Evolutionary conservation across 2,113 vertebrate species (phyloP).

Genomic region (Thomomys bottae): DNA sequence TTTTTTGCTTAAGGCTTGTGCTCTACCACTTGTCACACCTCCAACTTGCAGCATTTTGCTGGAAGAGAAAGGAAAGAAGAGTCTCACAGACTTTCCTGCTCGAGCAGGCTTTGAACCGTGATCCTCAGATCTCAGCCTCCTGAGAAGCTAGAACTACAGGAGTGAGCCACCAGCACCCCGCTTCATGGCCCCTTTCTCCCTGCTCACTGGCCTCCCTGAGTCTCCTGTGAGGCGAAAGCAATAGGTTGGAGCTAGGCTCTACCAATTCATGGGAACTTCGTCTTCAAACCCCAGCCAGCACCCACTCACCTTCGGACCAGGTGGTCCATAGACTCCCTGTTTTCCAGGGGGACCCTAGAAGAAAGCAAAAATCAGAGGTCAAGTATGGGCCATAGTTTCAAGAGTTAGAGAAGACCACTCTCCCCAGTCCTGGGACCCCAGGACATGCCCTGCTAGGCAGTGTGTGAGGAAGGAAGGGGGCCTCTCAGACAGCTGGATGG

Average conservation of each 20-base stretch:
- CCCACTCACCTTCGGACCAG: constrained; percentile 92
- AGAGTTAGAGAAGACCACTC: background rate
- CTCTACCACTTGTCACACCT: no score
- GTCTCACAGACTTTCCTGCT: no score
- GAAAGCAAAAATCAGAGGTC: constrained; percentile 33
- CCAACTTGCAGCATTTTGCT: no score
- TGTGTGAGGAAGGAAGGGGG: background rate
- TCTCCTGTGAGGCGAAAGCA: background rate
- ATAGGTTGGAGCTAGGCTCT: background rate
- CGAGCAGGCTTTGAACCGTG: no score
- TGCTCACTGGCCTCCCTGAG: background rate
- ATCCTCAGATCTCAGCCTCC: no score
- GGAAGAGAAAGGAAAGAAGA: no score
- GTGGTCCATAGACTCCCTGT: constrained; percentile 87
- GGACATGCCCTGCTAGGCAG: background rate
- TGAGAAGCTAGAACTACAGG: no score
- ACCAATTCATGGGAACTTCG: background rate
- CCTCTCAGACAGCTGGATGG: background rate
- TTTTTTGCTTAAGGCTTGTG: no score
- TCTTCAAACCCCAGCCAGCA: background rate
- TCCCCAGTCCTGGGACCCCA: background rate
- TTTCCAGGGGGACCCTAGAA: constrained; percentile 90
- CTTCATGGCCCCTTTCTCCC: no score
- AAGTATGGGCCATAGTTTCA: background rate
- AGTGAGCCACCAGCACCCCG: no score